Evolutionary conservation across 2,113 vertebrate species (phyloP), one percentile per base, ranked within the genome.

Genomic region (Lepus americanus): DNA sequence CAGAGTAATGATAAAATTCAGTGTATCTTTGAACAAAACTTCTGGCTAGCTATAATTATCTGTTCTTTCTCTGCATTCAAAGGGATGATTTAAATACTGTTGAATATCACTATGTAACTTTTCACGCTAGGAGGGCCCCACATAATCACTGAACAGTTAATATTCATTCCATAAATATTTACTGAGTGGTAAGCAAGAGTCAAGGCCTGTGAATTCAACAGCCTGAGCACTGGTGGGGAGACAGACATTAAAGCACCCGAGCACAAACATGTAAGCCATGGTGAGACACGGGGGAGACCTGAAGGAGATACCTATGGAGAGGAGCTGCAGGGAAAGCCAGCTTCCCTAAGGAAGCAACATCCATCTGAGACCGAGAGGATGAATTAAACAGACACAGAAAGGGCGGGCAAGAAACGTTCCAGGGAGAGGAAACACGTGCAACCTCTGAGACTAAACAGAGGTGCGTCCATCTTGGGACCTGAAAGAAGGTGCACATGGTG

Each of bases 1-100:
- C 23, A 87, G 22, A n/a, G 51, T 84, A 90, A 92, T 27, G 44
- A n/a, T 55, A 72, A 73, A 80, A 95, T 76, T 85, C 51, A 86
- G 33, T 33, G 27, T 59, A 66, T 66, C 44, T 84, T 59, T 59
- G 55, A 19, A 17, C 55, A 59, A 95, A 94, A 85, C 11, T 85
- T 94, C 39, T 66, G 36, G 33, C 20, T 44, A 85, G 17, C 23
- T 22, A 29, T 79, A 80, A 89, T n/a, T 73, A 79, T 27, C 69
- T 86, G 27, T 59, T 92, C 17, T 31, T 85, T 84, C 36, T 90
- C 53, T 90, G 81, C 20, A 23, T 90, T 83, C 31, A 85, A 87
- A 53, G n/a, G 4, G n/a, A 73, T 78, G n/a, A 36, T 78, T 85
- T 92, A 93, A 92, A 88, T 53, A 77, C 14, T 84, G 20, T 22